Percentiles rank a stretch among this genome's conserved stretches.
Evolutionary conservation across 2,113 vertebrate species (phyloP).

Genomic region (Microtus pennsylvanicus): DNA sequence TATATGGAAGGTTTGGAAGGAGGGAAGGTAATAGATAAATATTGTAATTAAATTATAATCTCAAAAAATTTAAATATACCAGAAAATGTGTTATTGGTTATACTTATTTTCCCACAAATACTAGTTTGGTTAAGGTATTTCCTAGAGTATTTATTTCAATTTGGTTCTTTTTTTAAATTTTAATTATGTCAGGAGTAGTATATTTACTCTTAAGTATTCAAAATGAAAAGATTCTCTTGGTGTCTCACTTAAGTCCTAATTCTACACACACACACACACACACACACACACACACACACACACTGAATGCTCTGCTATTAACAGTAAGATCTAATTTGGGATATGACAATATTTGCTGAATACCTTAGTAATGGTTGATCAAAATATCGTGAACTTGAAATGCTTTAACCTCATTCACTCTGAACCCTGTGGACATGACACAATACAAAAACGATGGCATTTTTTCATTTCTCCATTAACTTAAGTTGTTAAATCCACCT

Average conservation of each 20-base stretch:
- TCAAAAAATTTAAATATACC: not conserved
- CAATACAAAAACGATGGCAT: conserved; percentile 1
- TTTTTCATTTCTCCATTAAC: conserved; percentile 63
- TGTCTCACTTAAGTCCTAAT: not conserved
- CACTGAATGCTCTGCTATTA: not conserved
- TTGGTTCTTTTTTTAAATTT: not conserved
- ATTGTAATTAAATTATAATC: not conserved
- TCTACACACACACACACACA: not conserved
- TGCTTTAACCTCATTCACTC: conserved; percentile 54
- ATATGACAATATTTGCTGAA: conserved; percentile 31
- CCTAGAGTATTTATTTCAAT: not conserved
- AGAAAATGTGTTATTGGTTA: not conserved
- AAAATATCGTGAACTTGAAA: conserved; percentile 52
- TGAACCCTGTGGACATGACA: conserved; percentile 46
- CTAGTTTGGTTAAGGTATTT: not conserved
- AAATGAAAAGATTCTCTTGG: not conserved
- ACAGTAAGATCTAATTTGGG: not conserved
- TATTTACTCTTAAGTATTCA: not conserved
- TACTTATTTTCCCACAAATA: not conserved
- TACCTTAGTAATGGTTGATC: not conserved
- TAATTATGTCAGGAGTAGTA: not conserved
- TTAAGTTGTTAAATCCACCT: conserved; percentile 68
- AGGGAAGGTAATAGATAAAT: not conserved
- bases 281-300: not conserved
- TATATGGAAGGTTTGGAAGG: not conserved